These are phyloP conservation scores for Drosophila imparisetae DNA, from an alignment of 2,888 invertebrate genomes.

Conservation along the genomic window DNA sequence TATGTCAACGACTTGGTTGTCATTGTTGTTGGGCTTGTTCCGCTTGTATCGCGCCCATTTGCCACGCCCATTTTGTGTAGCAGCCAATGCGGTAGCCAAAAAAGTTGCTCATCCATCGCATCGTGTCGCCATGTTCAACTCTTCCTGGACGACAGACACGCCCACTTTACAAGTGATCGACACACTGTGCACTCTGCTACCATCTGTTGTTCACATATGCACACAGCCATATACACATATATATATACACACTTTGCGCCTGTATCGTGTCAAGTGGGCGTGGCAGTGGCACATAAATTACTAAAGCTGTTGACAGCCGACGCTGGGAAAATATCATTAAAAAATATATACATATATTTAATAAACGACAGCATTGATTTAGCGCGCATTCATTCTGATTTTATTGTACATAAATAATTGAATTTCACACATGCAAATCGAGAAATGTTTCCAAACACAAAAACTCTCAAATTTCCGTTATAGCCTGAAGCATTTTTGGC, in stretches of 20 bases:
- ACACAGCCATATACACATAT: neutral
- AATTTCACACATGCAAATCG: slow-evolving; percentile 28
- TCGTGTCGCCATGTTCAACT: slow-evolving; percentile 63
- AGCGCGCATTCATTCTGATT: slow-evolving; percentile 56
- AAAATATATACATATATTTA: slow-evolving; percentile 48
- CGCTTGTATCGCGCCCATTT: slow-evolving; percentile 27
- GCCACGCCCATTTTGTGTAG: slow-evolving; percentile 73
- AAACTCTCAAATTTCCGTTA: neutral
- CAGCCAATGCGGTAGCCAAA: slow-evolving; percentile 71
- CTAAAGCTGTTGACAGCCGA: slow-evolving; percentile 64
- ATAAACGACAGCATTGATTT: slow-evolving; percentile 75
- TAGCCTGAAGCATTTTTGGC: neutral
- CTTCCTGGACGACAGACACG: slow-evolving; percentile 66
- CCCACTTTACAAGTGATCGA: slow-evolving; percentile 71
- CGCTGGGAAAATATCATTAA: slow-evolving; percentile 70
- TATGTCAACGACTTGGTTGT: slow-evolving; percentile 69
- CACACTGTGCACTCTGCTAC: slow-evolving; percentile 25
- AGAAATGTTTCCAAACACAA: slow-evolving; percentile 6
- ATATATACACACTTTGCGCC: slow-evolving; percentile 4
- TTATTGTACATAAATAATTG: slow-evolving; percentile 51
- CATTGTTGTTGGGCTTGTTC: slow-evolving; percentile 16
- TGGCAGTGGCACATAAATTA: slow-evolving; percentile 69
- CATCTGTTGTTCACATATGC: slow-evolving; percentile 43
- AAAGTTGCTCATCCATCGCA: slow-evolving; percentile 57
- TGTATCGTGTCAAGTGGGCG: slow-evolving; percentile 62